Conservation (phyloP, 2,888 invertebrate species). For the Ypsolopha sequella region DNA sequence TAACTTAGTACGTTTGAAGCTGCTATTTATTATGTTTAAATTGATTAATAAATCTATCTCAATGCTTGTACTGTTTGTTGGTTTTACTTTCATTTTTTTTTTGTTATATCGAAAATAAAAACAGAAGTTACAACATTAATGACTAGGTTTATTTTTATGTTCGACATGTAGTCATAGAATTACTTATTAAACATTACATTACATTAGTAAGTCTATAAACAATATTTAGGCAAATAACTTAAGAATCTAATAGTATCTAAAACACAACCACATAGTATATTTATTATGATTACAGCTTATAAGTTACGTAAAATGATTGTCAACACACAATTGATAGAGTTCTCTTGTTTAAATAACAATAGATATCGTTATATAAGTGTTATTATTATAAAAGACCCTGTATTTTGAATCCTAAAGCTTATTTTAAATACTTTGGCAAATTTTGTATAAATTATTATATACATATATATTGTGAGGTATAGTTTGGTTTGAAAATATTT, state of each 20-base stretch:
- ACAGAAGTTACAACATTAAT: slow-evolving; percentile 25
- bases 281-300: not conserved
- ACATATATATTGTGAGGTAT: not conserved
- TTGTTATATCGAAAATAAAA: slow-evolving; percentile 10
- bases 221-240: slow-evolving; percentile 39
- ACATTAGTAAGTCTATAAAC: slow-evolving; percentile 23
- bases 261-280: slow-evolving; percentile 1
- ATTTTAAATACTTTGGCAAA: not conserved
- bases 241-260: not conserved
- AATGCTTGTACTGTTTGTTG: not conserved
- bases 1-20: not conserved
- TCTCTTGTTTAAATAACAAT: too few species aligned
- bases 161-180: slow-evolving; percentile 12
- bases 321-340: too few species aligned
- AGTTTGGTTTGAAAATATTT: too few species aligned
- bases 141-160: slow-evolving; percentile 52
- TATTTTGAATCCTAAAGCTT: not conserved
- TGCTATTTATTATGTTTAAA: not conserved
- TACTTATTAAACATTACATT: slow-evolving; percentile 34
- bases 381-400: slow-evolving; percentile 1
- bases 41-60: not conserved
- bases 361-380: not conserved
- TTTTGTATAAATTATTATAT: not conserved
- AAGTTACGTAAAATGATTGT: too few species aligned
- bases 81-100: not conserved